Conservation (phyloP, 1,140 invertebrate species). For the Drosophila aff. region DNA sequence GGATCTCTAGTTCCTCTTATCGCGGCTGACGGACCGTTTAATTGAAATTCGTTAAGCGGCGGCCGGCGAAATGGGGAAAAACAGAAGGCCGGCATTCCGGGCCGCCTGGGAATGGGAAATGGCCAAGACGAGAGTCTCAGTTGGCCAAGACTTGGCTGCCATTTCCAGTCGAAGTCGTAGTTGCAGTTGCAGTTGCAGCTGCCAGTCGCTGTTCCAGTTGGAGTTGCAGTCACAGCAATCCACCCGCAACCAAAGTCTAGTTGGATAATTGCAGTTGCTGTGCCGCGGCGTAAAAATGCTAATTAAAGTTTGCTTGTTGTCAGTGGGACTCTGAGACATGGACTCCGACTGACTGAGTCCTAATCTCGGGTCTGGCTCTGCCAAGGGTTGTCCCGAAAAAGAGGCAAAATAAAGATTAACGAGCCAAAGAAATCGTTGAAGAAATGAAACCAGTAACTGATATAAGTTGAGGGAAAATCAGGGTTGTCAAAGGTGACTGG, state of each 20-base stretch:
- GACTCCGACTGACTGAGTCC: slow-evolving; percentile 9
- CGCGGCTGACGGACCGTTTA: slow-evolving; percentile 72
- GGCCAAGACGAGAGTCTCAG: slow-evolving; percentile 10
- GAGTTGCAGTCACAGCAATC: slow-evolving; percentile 24
- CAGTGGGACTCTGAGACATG: slow-evolving; percentile 28
- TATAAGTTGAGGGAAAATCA: slow-evolving; percentile 18
- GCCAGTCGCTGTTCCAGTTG: slow-evolving; percentile 16
- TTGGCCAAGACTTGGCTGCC: slow-evolving; percentile 48
- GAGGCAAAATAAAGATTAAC: slow-evolving; percentile 66
- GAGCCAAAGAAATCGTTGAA: slow-evolving; percentile 77
- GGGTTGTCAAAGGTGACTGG: not conserved
- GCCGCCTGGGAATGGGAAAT: slow-evolving; percentile 60
- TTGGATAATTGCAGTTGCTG: slow-evolving; percentile 64
- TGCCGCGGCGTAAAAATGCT: slow-evolving; percentile 75
- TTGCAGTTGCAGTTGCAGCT: slow-evolving; percentile 38
- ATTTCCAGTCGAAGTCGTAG: slow-evolving; percentile 22
- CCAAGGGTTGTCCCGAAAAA: slow-evolving; percentile 65
- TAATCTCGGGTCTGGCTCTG: slow-evolving; percentile 8
- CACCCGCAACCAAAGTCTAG: slow-evolving; percentile 45
- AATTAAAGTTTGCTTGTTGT: slow-evolving; percentile 78
- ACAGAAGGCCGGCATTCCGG: slow-evolving; percentile 32
- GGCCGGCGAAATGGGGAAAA: slow-evolving; percentile 26
- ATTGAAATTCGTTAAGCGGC: slow-evolving; percentile 72
- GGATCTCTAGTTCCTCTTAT: slow-evolving; percentile 54
- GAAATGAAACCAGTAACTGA: slow-evolving; percentile 62